A percentile compares a stretch with the other conserved stretches of the same genome.
Conservation (phyloP, 2,113 vertebrate genomes). For the Corvus moneduloides region DNA sequence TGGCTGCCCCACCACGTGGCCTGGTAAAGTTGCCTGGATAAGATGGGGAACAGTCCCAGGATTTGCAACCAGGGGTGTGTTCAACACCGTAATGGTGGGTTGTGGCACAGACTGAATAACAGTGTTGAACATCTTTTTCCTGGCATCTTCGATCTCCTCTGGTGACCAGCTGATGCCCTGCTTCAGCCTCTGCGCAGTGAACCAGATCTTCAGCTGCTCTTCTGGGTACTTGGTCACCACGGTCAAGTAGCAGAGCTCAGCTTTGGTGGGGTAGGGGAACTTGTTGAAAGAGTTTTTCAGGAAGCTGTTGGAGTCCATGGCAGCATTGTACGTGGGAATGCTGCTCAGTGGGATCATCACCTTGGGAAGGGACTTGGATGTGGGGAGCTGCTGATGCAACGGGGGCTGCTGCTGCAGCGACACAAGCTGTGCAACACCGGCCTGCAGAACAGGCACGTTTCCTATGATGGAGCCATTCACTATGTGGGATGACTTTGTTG, state of each 20-base stretch:
- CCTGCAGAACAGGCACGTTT: conserved; percentile 87
- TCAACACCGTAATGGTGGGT: conserved; percentile 90
- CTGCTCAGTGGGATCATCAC: conserved; percentile 98
- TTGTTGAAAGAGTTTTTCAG: conserved; percentile 97
- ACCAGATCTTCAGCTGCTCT: conserved; percentile 99
- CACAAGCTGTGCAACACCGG: conserved; percentile 89
- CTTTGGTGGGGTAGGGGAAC: conserved; percentile 97
- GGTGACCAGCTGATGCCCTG: conserved; percentile 99
- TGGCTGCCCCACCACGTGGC: conserved; percentile 84
- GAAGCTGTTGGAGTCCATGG: conserved; percentile 97
- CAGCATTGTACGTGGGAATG: conserved; percentile 93
- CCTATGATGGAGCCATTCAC: conserved; percentile 85
- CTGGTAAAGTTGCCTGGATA: conserved; percentile 83
- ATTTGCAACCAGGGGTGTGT: conserved; percentile 84
- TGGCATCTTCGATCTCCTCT: conserved; percentile 96
- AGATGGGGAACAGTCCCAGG: conserved; percentile 81
- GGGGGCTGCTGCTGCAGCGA: conserved; percentile 86
- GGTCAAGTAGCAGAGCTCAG: conserved; percentile 95
- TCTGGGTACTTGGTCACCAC: conserved; percentile 98
- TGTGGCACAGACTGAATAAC: conserved; percentile 89
- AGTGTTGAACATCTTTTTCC: conserved; percentile 98
- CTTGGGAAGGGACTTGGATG: conserved; percentile 91
- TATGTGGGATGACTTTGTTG: conserved; percentile 70
- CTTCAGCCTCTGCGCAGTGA: conserved; percentile 95
- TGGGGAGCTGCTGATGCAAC: conserved; percentile 74